Percentiles rank a stretch among this genome's conserved stretches.
Evolutionary conservation across 2,888 invertebrate genomes (phyloP).

Genomic region (Charanyca ferruginea): DNA sequence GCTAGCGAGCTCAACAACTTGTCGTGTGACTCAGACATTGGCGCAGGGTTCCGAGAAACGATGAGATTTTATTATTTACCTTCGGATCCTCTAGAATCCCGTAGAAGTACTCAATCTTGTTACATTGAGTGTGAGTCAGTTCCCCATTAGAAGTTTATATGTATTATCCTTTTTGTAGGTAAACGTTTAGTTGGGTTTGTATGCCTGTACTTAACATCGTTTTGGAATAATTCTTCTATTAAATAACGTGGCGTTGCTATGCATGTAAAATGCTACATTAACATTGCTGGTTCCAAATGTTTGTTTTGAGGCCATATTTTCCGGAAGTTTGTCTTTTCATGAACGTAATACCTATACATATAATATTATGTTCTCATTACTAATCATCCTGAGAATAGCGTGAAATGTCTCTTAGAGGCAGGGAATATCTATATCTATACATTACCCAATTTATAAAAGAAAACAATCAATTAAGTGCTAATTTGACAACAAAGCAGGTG

Average conservation of each 20-base stretch:
- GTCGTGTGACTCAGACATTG: constrained; percentile 65
- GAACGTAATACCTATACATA: no score
- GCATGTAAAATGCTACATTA: no score
- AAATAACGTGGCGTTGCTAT: neutral
- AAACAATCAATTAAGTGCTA: no score
- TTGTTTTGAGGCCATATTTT: neutral
- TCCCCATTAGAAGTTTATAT: neutral
- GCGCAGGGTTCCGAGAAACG: constrained; percentile 80
- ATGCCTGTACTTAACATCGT: neutral
- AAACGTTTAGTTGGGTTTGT: constrained; percentile 1
- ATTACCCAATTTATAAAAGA: no score
- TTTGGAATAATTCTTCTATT: neutral
- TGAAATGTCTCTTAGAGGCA: no score
- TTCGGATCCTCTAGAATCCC: constrained; percentile 76
- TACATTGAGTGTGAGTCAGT: constrained; percentile 61
- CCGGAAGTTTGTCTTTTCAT: neutral
- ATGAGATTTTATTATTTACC: constrained; percentile 75
- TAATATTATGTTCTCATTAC: no score
- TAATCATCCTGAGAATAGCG: no score
- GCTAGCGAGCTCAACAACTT: constrained; percentile 66
- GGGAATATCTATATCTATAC: no score
- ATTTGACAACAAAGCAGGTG: neutral
- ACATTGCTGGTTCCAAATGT: no score
- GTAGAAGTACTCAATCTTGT: constrained; percentile 53
- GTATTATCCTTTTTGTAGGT: constrained; percentile 30